These are phyloP conservation scores for Pipistrellus pygmaeus DNA, from an alignment of 2,797 vertebrate species.

Conservation along the genomic window DNA sequence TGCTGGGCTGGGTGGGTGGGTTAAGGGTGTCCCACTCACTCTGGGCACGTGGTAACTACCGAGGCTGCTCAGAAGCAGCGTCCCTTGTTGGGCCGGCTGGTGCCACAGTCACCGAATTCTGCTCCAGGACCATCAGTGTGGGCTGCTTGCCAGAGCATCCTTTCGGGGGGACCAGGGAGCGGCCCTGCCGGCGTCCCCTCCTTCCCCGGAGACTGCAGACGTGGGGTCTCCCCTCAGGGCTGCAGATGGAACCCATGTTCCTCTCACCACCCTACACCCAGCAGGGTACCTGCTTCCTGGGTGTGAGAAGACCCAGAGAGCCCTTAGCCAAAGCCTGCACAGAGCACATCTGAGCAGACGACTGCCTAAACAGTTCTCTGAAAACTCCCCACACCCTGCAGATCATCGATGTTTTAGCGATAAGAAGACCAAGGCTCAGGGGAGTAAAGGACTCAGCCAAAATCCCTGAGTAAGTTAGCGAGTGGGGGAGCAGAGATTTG, in stretches of 20 bases:
- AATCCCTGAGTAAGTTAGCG: too few relatives aligned
- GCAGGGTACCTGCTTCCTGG: fast-evolving
- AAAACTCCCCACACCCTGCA: not conserved
- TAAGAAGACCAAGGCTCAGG: not conserved
- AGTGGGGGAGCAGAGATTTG: not conserved
- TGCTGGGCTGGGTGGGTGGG: not conserved
- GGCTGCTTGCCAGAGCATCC: not conserved
- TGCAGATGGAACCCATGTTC: not conserved
- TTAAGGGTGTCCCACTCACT: not conserved
- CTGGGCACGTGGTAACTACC: not conserved
- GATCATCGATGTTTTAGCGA: not conserved
- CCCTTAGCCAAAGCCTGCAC: not conserved
- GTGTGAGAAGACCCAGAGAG: not conserved
- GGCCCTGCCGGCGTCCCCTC: not conserved
- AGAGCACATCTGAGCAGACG: not conserved
- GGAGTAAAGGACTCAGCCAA: not conserved
- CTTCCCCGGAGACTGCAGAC: not conserved
- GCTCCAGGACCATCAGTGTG: fast-evolving
- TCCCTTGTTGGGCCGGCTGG: not conserved
- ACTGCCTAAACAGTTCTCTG: not conserved
- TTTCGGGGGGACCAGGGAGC: not conserved
- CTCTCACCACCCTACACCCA: not conserved
- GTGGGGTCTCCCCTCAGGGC: not conserved
- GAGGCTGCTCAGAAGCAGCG: not conserved
- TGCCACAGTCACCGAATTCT: not conserved